Evolutionary conservation across 2,113 vertebrate genomes (phyloP).

Genomic region (Mesocricetus auratus): DNA sequence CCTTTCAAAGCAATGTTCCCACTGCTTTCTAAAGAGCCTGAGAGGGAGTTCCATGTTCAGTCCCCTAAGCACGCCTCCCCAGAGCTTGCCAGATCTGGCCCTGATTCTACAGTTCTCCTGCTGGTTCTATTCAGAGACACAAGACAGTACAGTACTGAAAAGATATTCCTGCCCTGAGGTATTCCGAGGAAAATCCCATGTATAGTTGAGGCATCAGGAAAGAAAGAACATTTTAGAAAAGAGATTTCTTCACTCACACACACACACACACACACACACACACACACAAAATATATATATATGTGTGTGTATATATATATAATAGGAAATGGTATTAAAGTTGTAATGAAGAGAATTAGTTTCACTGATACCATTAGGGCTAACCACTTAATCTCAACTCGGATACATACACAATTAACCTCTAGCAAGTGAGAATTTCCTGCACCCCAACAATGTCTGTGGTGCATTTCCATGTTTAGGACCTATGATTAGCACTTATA

Average conservation of each 20-base stretch:
- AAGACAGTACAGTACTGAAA: background rate
- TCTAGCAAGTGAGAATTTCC: background rate
- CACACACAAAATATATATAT: no score
- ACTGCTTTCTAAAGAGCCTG: slow-evolving; percentile 9
- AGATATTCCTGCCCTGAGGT: background rate
- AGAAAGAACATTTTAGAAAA: background rate
- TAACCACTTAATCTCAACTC: background rate
- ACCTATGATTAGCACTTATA: background rate
- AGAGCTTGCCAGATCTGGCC: background rate
- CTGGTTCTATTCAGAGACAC: background rate
- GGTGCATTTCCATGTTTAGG: background rate
- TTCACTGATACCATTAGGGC: background rate
- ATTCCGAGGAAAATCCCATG: background rate
- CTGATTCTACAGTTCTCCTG: background rate
- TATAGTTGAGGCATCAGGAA: slow-evolving; percentile 1
- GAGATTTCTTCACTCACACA: background rate
- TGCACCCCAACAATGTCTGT: background rate
- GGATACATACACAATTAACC: background rate
- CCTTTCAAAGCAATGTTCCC: slow-evolving; percentile 25
- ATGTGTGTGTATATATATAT: background rate
- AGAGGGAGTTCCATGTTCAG: background rate
- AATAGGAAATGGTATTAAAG: slow-evolving; percentile 29
- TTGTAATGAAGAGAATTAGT: background rate
- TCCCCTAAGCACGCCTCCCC: background rate
- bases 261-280: no score